Evolutionary conservation across 2,113 vertebrate species (phyloP).

Genomic region (Clarias magur): DNA sequence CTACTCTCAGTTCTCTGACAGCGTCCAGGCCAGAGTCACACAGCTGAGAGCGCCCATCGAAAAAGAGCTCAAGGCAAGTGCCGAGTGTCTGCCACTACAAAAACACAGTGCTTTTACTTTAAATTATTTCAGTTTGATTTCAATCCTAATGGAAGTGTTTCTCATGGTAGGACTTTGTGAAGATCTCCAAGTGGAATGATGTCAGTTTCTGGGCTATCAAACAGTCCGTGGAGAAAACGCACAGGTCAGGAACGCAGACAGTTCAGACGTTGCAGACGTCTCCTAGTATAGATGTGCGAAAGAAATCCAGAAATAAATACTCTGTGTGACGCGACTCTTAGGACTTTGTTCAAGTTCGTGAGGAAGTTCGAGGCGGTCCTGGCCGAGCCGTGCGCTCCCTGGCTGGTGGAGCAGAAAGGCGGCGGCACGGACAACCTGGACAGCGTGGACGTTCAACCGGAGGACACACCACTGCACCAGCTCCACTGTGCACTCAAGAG

Average conservation of each 20-base stretch:
- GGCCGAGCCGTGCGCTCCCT: conserved; percentile 75
- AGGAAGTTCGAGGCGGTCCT: conserved; percentile 88
- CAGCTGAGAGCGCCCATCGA: conserved; percentile 89
- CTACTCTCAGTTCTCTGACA: conserved; percentile 88
- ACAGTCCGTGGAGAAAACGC: conserved; percentile 95
- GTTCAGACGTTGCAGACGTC: background rate
- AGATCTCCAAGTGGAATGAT: conserved; percentile 97
- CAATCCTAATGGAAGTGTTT: background rate
- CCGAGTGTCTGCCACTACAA: background rate
- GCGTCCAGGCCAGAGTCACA: conserved; percentile 77
- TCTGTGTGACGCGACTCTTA: conserved; percentile 52
- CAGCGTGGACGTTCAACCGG: conserved; percentile 64
- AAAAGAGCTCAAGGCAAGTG: conserved; percentile 91
- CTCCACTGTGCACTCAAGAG: conserved; percentile 75
- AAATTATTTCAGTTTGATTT: background rate
- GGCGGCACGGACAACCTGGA: conserved; percentile 74
- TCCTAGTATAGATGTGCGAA: background rate
- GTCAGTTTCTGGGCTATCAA: conserved; percentile 98
- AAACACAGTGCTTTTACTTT: background rate
- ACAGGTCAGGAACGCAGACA: conserved; percentile 74
- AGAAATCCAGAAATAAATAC: background rate
- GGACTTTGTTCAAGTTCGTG: conserved; percentile 95
- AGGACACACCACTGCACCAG: conserved; percentile 75
- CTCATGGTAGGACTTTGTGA: conserved; percentile 88
- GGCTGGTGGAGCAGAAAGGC: conserved; percentile 80